Evolutionary conservation across 2,888 invertebrate species (phyloP).

Genomic region (Peribatodes rhomboidaria): DNA sequence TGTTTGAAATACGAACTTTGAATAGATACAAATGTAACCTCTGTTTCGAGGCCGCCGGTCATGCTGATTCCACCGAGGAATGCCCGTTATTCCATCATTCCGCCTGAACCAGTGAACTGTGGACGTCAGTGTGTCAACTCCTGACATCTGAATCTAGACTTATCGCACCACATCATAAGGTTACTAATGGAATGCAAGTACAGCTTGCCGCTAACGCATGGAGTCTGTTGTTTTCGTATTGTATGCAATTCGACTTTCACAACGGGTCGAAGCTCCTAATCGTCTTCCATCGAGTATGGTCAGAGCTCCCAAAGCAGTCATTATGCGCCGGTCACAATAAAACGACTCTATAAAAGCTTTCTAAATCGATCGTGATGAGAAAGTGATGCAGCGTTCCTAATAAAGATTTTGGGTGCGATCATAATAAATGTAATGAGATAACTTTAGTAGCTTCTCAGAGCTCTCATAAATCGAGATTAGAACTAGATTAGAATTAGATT

Average conservation of each 20-base stretch:
- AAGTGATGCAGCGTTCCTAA: slow-evolving; percentile 37
- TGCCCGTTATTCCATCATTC: slow-evolving; percentile 49
- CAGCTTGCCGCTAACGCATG: not conserved
- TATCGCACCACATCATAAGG: slow-evolving; percentile 26
- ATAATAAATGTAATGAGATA: not conserved
- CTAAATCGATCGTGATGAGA: slow-evolving; percentile 37
- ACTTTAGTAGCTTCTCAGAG: not conserved
- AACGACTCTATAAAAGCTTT: slow-evolving; percentile 33
- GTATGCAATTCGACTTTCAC: slow-evolving; percentile 59
- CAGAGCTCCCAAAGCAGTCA: slow-evolving; percentile 37
- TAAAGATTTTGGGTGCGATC: slow-evolving; percentile 18
- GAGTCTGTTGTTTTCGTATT: slow-evolving; percentile 42
- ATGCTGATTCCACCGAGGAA: slow-evolving; percentile 55
- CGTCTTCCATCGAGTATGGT: slow-evolving; percentile 43
- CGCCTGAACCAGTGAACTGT: slow-evolving; percentile 54
- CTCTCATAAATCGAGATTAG: no score
- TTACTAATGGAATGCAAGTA: slow-evolving; percentile 17
- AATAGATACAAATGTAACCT: slow-evolving; percentile 20
- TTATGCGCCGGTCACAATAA: slow-evolving; percentile 34
- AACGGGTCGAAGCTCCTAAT: slow-evolving; percentile 53
- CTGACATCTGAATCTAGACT: slow-evolving; percentile 24
- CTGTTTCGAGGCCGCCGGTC: slow-evolving; percentile 55
- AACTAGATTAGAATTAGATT: no score
- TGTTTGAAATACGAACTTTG: slow-evolving; percentile 1
- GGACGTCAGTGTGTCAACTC: slow-evolving; percentile 42